Evolutionary conservation across 2,113 vertebrate genomes (phyloP).

Genomic region (Gobio gobio): DNA sequence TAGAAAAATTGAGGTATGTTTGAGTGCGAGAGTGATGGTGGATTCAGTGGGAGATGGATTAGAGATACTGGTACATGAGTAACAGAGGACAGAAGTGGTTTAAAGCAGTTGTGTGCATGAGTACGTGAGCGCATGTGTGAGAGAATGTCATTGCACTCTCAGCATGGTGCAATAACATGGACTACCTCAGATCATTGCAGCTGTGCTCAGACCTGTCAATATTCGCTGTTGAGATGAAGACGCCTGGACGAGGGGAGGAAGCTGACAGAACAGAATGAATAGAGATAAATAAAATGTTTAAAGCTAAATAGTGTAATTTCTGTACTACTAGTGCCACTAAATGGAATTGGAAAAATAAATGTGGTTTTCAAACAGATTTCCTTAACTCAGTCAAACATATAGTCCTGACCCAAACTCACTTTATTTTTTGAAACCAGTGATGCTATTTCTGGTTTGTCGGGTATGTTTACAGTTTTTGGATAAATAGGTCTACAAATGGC

Average conservation of each 20-base stretch:
- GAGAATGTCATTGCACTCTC: constrained; percentile 21
- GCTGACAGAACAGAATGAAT: background rate
- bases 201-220: constrained; percentile 29
- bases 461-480: background rate
- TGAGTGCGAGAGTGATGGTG: background rate
- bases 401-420: background rate
- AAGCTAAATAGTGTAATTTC: background rate
- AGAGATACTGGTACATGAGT: background rate
- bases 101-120: constrained; percentile 6
- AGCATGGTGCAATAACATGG: background rate
- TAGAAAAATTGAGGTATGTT: background rate
- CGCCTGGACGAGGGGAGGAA: background rate
- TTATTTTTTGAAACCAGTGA: background rate
- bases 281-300: background rate
- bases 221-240: background rate
- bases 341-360: background rate
- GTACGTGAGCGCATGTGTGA: background rate
- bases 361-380: background rate
- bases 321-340: background rate
- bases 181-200: constrained; percentile 13
- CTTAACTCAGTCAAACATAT: background rate
- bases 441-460: background rate
- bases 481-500: background rate
- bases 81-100: background rate
- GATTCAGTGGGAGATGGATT: background rate